These are phyloP conservation scores for Spinus pinus DNA, from an alignment of 2,797 vertebrate genomes.

Conservation along the genomic window DNA sequence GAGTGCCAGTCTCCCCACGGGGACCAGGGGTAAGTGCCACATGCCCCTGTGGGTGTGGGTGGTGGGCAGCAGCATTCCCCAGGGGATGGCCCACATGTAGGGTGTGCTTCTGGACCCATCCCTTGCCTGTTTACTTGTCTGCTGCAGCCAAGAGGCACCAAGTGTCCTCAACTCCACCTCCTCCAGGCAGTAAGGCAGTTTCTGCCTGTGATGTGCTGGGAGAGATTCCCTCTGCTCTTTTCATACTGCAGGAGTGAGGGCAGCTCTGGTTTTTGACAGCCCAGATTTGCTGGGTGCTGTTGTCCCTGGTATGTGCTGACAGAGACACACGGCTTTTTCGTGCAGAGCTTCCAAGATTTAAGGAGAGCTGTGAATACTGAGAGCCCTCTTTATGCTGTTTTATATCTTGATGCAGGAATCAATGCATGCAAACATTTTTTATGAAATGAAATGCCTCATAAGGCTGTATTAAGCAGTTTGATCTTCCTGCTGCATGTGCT, in stretches of 20 bases:
- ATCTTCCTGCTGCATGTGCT: background rate
- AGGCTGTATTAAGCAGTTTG: background rate
- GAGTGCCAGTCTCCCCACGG: slow-evolving; percentile 42
- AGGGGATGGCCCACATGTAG: rapidly evolving
- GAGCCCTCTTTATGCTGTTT: background rate
- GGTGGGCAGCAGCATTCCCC: background rate
- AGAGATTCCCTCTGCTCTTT: background rate
- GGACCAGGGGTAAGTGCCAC: slow-evolving; percentile 85
- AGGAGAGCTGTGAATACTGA: background rate
- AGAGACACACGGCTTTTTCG: background rate
- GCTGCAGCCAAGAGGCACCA: rapidly evolving
- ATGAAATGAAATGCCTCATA: background rate
- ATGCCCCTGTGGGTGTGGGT: rapidly evolving
- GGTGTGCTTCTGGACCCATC: rapidly evolving
- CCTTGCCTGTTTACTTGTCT: background rate
- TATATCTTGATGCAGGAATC: background rate
- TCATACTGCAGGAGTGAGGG: background rate
- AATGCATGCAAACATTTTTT: background rate
- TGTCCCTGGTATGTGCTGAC: background rate
- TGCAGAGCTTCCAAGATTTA: background rate
- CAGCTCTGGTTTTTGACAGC: slow-evolving; percentile 8
- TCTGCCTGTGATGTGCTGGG: background rate
- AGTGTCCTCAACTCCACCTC: background rate
- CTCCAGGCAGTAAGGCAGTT: background rate
- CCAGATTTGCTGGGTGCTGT: background rate